Evolutionary conservation across 2,888 invertebrate genomes (phyloP).

Genomic region (Pristionchus exspectatus): DNA sequence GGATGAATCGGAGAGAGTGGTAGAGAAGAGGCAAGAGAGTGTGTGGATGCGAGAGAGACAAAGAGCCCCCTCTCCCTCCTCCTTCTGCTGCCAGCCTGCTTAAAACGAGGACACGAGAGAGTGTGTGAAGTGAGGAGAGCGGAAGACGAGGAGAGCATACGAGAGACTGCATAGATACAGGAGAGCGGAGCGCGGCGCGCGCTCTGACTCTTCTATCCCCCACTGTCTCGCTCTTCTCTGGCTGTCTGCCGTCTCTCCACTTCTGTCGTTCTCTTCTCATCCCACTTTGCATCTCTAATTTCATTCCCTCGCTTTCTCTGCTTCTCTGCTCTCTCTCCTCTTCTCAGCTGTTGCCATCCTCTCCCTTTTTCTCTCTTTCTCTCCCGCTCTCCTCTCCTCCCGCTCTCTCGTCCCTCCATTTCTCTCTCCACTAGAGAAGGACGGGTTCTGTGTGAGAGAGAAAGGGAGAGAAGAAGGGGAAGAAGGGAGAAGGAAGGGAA

Average conservation of each 20-base stretch:
- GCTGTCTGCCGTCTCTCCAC: constrained; percentile 32
- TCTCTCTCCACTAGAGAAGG: constrained; percentile 35
- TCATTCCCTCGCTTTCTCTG: constrained; percentile 9
- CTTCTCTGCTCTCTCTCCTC: neutral
- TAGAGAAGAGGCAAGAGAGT: neutral
- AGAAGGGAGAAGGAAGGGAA: neutral
- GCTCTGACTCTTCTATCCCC: neutral
- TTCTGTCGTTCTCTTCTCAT: neutral
- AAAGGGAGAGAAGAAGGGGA: neutral
- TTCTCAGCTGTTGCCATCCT: neutral
- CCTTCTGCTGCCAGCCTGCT: constrained; percentile 45
- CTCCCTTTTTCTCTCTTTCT: neutral
- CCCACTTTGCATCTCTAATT: constrained; percentile 50
- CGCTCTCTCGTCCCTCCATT: neutral
- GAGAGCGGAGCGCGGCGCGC: constrained; percentile 10
- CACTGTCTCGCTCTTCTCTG: constrained; percentile 25
- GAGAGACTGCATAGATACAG: neutral
- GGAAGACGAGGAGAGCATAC: neutral
- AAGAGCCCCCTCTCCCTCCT: neutral
- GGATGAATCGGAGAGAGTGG: constrained; percentile 1
- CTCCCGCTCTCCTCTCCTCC: neutral
- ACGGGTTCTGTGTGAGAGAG: constrained; percentile 47
- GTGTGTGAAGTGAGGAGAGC: constrained; percentile 13
- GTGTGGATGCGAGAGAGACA: neutral
- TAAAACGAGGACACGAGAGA: constrained; percentile 39